Conservation (phyloP, 2,888 invertebrate species). For the Drosophila algonquin region DNA sequence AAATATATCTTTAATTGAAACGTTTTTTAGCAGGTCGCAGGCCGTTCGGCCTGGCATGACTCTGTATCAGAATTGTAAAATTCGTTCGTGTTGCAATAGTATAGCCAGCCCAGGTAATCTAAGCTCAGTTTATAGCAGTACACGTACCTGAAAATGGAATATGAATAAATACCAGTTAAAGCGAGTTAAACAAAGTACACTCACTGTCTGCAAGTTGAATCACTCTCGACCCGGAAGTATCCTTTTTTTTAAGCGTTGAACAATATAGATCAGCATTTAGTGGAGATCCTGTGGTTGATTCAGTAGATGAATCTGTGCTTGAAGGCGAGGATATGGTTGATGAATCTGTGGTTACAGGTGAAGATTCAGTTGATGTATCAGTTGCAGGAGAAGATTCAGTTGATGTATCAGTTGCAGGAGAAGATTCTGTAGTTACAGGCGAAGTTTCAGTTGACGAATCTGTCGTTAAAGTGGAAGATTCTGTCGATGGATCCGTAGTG, state of each 20-base stretch:
- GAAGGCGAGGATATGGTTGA: not conserved
- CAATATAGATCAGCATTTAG: slow-evolving; percentile 46
- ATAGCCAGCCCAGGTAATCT: slow-evolving; percentile 54
- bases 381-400: not conserved
- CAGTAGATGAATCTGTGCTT: not conserved
- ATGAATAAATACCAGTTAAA: not conserved
- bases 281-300: slow-evolving; percentile 15
- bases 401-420: slow-evolving; percentile 11
- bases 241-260: slow-evolving; percentile 41
- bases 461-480: too few relatives aligned
- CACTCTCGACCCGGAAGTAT: slow-evolving; percentile 50
- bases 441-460: too few relatives aligned
- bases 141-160: slow-evolving; percentile 48
- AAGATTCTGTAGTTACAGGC: not conserved
- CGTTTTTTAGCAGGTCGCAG: slow-evolving; percentile 27
- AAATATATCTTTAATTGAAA: not conserved
- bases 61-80: slow-evolving; percentile 50
- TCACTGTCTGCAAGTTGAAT: slow-evolving; percentile 64
- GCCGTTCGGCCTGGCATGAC: slow-evolving; percentile 29
- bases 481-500: too few relatives aligned
- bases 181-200: slow-evolving; percentile 4
- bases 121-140: slow-evolving; percentile 52
- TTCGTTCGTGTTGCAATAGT: slow-evolving; percentile 48
- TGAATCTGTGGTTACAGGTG: not conserved
- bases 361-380: slow-evolving; percentile 4